Conservation (phyloP, 2,888 invertebrate species). For the Clepsis dumicolana region DNA sequence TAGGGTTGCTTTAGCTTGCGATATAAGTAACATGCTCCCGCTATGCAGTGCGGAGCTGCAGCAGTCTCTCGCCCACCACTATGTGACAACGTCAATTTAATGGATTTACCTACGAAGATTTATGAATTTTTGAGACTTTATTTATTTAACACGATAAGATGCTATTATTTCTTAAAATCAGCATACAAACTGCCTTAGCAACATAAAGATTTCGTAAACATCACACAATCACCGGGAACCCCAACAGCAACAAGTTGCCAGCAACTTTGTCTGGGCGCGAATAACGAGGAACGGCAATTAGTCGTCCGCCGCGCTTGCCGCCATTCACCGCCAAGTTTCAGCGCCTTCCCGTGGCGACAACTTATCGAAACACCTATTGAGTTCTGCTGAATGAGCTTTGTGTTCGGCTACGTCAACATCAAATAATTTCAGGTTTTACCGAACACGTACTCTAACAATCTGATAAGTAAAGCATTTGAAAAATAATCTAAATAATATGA, state of each 20-base stretch:
- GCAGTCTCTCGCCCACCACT: too few relatives aligned
- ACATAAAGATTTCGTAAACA: background rate
- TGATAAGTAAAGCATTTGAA: too few relatives aligned
- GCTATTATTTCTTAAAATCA: background rate
- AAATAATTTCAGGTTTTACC: background rate
- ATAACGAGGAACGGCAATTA: too few relatives aligned
- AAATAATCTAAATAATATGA: too few relatives aligned
- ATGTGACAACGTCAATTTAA: too few relatives aligned
- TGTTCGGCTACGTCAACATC: background rate
- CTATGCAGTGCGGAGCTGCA: too few relatives aligned
- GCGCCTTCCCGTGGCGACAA: background rate
- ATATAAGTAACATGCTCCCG: too few relatives aligned
- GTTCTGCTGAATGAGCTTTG: background rate
- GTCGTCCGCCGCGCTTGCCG: background rate
- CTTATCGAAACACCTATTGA: background rate
- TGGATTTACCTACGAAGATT: too few relatives aligned
- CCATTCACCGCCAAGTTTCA: background rate
- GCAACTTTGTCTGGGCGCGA: background rate
- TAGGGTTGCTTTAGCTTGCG: too few relatives aligned
- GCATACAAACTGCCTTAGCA: background rate
- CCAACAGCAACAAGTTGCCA: slow-evolving; percentile 2
- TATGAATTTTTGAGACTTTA: too few relatives aligned
- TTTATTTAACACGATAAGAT: too few relatives aligned
- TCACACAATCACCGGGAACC: background rate
- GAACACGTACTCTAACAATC: too few relatives aligned